A percentile compares a stretch with the other conserved stretches of the same genome.
Conservation (phyloP, 2,888 invertebrate genomes). For the Tenthredo scrophulariae region DNA sequence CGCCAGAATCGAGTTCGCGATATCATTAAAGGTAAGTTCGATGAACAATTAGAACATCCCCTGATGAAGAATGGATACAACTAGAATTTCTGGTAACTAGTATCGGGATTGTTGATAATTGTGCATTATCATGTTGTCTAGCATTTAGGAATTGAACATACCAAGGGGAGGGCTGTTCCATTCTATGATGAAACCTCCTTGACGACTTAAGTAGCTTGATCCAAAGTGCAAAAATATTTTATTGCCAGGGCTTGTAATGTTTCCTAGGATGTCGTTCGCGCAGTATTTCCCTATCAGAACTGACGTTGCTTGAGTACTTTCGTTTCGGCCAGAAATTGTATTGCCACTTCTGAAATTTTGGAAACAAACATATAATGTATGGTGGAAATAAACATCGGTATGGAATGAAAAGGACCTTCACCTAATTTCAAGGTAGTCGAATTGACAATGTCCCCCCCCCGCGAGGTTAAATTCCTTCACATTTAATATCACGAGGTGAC, state of each 20-base stretch:
- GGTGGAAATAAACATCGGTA: not conserved
- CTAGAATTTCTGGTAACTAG: not conserved
- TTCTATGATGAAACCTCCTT: slow-evolving; percentile 85
- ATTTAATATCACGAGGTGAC: not conserved
- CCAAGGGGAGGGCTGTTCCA: slow-evolving; percentile 85
- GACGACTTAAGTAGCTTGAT: slow-evolving; percentile 84
- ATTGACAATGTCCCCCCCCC: not conserved
- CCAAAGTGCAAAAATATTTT: slow-evolving; percentile 87
- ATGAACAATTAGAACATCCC: not conserved
- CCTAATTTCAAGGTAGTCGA: not conserved
- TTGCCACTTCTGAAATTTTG: not conserved
- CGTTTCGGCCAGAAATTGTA: not conserved
- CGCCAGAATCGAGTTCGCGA: not conserved
- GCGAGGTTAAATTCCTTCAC: not conserved
- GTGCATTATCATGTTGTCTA: not conserved
- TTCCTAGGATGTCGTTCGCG: slow-evolving; percentile 82
- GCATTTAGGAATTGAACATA: slow-evolving; percentile 59
- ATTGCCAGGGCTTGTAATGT: slow-evolving; percentile 88
- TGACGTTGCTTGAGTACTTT: not conserved
- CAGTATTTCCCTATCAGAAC: slow-evolving; percentile 88
- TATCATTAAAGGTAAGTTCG: not conserved
- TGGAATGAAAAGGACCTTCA: not conserved
- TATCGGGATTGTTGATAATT: not conserved
- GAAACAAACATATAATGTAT: not conserved
- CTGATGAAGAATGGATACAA: not conserved